phyloP scores from a whole-genome alignment of 2,113 vertebrate species.

The Nymphicus hollandicus region DNA sequence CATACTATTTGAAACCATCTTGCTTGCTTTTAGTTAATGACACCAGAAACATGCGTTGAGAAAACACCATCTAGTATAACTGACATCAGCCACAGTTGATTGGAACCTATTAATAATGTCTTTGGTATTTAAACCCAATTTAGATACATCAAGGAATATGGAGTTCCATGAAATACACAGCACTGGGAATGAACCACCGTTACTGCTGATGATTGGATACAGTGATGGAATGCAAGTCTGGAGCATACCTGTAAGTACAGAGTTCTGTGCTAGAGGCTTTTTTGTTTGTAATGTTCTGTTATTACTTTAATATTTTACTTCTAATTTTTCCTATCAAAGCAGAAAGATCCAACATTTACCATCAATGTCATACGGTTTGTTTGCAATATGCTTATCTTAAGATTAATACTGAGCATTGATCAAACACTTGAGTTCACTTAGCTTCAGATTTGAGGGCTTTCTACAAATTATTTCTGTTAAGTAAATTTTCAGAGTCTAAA shows the following conservation, averaged over 20 bases:
- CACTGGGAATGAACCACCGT: slow-evolving; percentile 85
- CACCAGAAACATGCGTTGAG: background rate
- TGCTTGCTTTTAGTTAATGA: background rate
- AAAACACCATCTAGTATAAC: background rate
- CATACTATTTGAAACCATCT: background rate
- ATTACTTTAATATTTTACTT: background rate
- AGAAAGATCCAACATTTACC: background rate
- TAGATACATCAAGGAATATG: slow-evolving; percentile 88
- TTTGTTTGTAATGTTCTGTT: background rate
- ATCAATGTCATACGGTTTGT: accelerated
- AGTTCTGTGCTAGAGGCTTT: background rate
- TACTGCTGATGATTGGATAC: slow-evolving; percentile 94
- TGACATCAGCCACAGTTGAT: background rate
- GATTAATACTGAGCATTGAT: background rate
- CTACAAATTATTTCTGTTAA: background rate
- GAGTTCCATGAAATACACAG: slow-evolving; percentile 93
- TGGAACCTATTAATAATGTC: background rate
- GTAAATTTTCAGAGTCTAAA: background rate
- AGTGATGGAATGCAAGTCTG: slow-evolving; percentile 96
- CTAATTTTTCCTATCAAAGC: accelerated
- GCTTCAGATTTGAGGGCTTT: background rate
- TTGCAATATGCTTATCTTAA: background rate
- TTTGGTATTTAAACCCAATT: slow-evolving; percentile 15
- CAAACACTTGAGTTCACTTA: background rate
- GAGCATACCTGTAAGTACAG: slow-evolving; percentile 90